Conservation (phyloP, 2,888 invertebrate genomes). For the Argyra leucocephala region DNA sequence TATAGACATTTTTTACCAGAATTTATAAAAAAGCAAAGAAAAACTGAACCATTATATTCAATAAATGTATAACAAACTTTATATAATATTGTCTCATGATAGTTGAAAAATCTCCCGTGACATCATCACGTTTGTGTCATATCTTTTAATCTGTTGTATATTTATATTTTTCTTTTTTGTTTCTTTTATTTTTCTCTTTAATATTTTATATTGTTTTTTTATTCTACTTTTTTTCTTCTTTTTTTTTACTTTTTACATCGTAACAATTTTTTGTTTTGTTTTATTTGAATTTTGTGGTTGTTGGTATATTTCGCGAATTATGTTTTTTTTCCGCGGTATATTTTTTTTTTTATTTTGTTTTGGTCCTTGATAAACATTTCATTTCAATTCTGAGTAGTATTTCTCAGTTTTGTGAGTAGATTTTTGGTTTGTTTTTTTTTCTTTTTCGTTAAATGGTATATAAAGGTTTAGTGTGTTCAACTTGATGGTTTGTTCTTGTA, state of each 20-base stretch:
- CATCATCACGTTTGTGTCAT: conserved; percentile 19
- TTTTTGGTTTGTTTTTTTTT: too few species aligned
- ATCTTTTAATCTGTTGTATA: conserved; percentile 9
- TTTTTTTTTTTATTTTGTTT: too few species aligned
- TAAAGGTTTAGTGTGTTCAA: too few species aligned
- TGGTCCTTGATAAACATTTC: too few species aligned
- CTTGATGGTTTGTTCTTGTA: too few species aligned
- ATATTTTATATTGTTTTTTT: too few species aligned
- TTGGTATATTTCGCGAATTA: neutral
- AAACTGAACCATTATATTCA: neutral
- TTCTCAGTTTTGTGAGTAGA: too few species aligned
- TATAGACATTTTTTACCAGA: neutral
- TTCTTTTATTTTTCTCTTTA: neutral
- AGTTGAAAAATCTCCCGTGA: conserved; percentile 14
- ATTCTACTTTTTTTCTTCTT: too few species aligned
- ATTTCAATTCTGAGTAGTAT: too few species aligned
- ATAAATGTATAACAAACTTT: neutral
- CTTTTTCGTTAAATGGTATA: too few species aligned
- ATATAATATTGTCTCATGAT: neutral
- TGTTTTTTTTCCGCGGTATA: neutral
- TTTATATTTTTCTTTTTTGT: neutral
- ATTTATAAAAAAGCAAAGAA: neutral
- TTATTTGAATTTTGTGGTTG: neutral
- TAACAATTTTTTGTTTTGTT: too few species aligned
- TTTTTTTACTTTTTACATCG: too few species aligned